Evolutionary conservation across 2,797 vertebrate species (phyloP).

Genomic region (Meriones psammophilus): DNA sequence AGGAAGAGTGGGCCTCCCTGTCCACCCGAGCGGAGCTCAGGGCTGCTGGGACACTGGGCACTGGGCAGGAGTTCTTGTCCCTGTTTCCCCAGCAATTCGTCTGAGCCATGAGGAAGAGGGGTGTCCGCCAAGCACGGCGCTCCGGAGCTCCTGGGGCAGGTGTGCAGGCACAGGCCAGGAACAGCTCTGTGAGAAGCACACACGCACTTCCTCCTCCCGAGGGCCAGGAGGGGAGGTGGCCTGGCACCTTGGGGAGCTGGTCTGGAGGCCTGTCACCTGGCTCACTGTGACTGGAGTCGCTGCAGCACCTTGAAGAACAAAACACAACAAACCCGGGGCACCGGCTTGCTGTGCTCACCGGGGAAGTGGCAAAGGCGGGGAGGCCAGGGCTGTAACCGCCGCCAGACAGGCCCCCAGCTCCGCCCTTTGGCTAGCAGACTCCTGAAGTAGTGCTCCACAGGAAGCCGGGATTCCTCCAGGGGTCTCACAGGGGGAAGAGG

Average conservation of each 20-base stretch:
- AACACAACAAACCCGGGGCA: constrained; percentile 31
- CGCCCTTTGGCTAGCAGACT: background rate
- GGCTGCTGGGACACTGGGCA: background rate
- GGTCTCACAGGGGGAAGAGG: background rate
- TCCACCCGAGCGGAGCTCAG: background rate
- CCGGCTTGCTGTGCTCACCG: background rate
- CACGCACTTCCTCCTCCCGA: constrained; percentile 81
- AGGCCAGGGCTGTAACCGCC: background rate
- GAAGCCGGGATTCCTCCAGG: background rate
- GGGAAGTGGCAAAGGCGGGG: constrained; percentile 2
- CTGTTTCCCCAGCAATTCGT: background rate
- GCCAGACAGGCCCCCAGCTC: background rate
- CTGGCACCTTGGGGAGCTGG: constrained; percentile 62
- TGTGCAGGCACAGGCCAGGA: constrained; percentile 76
- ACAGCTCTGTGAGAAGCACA: constrained; percentile 81
- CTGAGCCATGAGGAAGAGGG: constrained; percentile 40
- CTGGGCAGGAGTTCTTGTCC: background rate
- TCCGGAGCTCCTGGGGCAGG: constrained; percentile 71
- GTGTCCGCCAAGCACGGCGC: constrained; percentile 22
- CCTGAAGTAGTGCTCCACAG: background rate
- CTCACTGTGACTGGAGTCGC: constrained; percentile 38
- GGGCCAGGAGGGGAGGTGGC: constrained; percentile 78
- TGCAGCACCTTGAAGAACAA: background rate
- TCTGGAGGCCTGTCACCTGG: constrained; percentile 20
- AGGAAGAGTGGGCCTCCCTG: background rate